Conservation (phyloP, 2,888 invertebrate genomes). For the Siphonodentalium dalli region DNA sequence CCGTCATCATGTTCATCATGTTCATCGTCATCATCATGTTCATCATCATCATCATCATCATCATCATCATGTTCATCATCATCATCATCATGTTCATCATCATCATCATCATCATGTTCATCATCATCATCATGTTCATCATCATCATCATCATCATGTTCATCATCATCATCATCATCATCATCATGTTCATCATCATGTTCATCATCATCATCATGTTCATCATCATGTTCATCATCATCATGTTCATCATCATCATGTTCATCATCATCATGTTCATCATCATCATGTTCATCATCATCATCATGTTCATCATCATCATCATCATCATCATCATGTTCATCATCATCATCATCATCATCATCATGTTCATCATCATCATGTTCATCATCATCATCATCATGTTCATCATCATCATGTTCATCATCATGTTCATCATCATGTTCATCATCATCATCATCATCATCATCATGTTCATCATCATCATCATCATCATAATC, state of each 20-base stretch:
- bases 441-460: not conserved
- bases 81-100: constrained; percentile 7
- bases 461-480: not conserved
- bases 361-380: not conserved
- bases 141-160: too few species aligned
- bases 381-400: not conserved
- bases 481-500: too few species aligned
- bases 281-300: not conserved
- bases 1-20: too few species aligned
- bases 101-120: not conserved
- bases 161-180: too few species aligned
- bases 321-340: not conserved
- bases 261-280: not conserved
- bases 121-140: not conserved
- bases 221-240: too few species aligned
- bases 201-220: too few species aligned
- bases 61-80: constrained; percentile 19
- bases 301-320: not conserved
- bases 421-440: constrained; percentile 28
- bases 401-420: constrained; percentile 65
- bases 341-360: not conserved
- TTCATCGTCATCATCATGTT: constrained; percentile 3
- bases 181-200: too few species aligned
- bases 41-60: constrained; percentile 20
- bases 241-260: not conserved